Evolutionary conservation across 2,888 invertebrate genomes (phyloP), one percentile per base, ranked within the genome.

Genomic region (Drosophila neutralis): DNA sequence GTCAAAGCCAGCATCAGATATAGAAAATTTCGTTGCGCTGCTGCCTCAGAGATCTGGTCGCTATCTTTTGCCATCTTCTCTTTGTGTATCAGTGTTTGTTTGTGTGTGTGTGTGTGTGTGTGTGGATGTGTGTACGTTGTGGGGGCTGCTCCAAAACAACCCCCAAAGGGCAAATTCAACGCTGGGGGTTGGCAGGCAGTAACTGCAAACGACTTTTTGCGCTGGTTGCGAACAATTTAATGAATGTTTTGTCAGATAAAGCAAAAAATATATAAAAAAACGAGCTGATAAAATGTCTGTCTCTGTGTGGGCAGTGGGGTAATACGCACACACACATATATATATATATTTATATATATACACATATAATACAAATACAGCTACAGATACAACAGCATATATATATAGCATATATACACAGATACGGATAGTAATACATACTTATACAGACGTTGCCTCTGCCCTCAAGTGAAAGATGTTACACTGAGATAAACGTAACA

Each of bases 221-320:
- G 59, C 66, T 74, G 70, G 62, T 70, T 80, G 76, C 73, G 80
- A 80, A 77, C 85, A 87, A 87, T 87, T 87, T 89, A 87, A 87
- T 87, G 90, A 87, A 87, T 89, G 87, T 90, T 89, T 86, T 88
- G 90, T 88, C 79, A 88, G 87, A 86, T 88, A 79, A 74, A 77
- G 72, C 51, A 40, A 64, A 60, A 64, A 33, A 63, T 38, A 49
- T n/a, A 63, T 36, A 71, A 81, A 71, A 77, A 82, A 76, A 69
- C 62, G 67, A 73, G 86, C 71, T 83, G 79, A 77, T 80, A 78
- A 78, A 76, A 83, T 74, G 79, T 77, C 71, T 69, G 72, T 57
- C 33, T 61, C 57, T 60, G 63, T 60, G 72, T 72, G 73, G 74
- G 78, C 60, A 73, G 78, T 63, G 69, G 68, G 74, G 69, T 61